A percentile compares a stretch with the other conserved stretches of the same genome.
Conservation (phyloP, 1,140 invertebrate species). For the Zaprionus tsacasi region DNA sequence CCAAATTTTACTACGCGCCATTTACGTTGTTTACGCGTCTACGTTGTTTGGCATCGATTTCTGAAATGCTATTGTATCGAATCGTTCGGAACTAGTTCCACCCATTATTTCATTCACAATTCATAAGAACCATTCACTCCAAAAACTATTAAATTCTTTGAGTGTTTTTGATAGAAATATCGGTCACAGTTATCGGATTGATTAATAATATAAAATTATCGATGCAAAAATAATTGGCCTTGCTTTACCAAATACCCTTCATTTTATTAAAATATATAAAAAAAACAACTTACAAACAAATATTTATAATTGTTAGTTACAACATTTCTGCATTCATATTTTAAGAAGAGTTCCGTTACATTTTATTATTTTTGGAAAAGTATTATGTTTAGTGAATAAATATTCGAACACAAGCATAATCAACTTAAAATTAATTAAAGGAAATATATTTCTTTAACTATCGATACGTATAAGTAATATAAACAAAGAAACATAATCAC, state of each 20-base stretch:
- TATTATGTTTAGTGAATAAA: not conserved
- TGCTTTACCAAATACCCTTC: too few species aligned
- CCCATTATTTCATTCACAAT: not conserved
- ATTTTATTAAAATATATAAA: not conserved
- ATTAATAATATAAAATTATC: not conserved
- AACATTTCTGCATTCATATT: too few species aligned
- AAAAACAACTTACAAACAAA: not conserved
- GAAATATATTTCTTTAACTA: too few species aligned
- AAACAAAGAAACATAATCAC: too few species aligned
- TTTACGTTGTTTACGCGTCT: slow-evolving; percentile 41
- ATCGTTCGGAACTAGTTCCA: not conserved
- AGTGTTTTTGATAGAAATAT: too few species aligned
- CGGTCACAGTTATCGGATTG: not conserved
- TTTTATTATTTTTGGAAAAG: not conserved
- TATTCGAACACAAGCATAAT: not conserved
- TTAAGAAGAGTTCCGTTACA: not conserved
- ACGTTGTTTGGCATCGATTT: slow-evolving; percentile 39
- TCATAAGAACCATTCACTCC: too few species aligned
- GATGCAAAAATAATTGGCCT: not conserved
- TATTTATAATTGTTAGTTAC: not conserved
- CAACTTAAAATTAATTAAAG: too few species aligned
- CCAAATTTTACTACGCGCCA: slow-evolving; percentile 65
- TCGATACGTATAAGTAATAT: too few species aligned
- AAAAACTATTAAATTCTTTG: too few species aligned
- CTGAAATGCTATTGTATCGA: slow-evolving; percentile 4